Percentiles rank a stretch among this genome's conserved stretches.
Evolutionary conservation across 2,797 vertebrate species (phyloP).

Genomic region (Mastacembelus armatus): DNA sequence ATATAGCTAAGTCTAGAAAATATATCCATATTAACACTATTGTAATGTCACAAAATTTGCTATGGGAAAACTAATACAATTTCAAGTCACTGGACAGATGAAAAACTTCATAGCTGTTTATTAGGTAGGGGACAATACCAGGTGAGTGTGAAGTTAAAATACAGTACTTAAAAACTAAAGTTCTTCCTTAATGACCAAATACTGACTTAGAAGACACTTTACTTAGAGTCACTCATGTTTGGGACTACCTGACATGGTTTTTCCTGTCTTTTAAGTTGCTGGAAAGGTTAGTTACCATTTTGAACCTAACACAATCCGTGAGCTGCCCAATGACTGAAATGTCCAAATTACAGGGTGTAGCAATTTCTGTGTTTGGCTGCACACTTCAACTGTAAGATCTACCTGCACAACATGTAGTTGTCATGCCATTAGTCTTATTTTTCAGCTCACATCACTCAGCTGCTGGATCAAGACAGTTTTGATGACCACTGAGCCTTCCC

Average conservation of each 20-base stretch:
- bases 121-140: background rate
- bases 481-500: constrained; percentile 17
- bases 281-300: background rate
- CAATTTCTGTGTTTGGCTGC: constrained; percentile 1
- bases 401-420: background rate
- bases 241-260: background rate
- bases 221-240: too few relatives aligned
- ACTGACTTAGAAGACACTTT: too few relatives aligned
- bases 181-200: too few relatives aligned
- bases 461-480: background rate
- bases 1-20: too few relatives aligned
- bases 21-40: too few relatives aligned
- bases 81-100: too few relatives aligned
- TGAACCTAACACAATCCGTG: background rate
- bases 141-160: background rate
- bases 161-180: background rate
- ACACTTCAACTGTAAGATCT: background rate
- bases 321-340: constrained; percentile 3
- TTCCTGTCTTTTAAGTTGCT: too few relatives aligned
- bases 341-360: background rate
- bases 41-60: background rate
- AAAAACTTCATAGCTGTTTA: background rate
- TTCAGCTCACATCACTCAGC: background rate
- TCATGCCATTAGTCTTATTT: background rate
- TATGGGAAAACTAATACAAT: background rate